Evolutionary conservation across 2,113 vertebrate species (phyloP), one percentile per base, ranked within the genome.

Genomic region (Cacatua alba): DNA sequence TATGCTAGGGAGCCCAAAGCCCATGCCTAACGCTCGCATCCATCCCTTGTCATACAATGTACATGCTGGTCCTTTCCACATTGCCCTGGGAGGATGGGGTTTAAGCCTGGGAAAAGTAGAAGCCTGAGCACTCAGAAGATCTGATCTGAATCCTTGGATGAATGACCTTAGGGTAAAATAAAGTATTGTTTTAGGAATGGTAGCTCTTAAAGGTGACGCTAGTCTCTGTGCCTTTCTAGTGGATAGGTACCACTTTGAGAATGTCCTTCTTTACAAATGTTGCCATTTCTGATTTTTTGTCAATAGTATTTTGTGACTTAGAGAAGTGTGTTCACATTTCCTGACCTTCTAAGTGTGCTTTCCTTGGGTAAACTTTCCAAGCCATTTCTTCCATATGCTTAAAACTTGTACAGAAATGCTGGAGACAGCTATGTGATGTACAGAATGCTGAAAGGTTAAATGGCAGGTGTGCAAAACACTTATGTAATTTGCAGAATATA

Each of bases 361-460:
- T 76, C 4, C 18, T 20, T 33, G 41, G 53, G 35, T 55, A 86
- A 69, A 75, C 5, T 63, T 69, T n/a, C 77, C 41, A 57, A 43
- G 41, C 6, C 20, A 25, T 63, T 76, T 43, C 59, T 49, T 43
- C 35, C 24, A n/a, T 15, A 49, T 37, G 62, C 49, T 76, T 49
- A 69, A 55, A 55, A 82, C 10, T 43, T 33, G 35, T 20, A 57
- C 53, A 75, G 90, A 37, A 21, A 55, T 28, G 41, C 35, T 69
- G 41, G 18, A 43, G 71, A 43, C 29, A 74, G 25, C n/a, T 41
- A 63, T 35, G 31, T 43, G 35, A 76, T 11, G 7, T 63, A 43
- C 23, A 55, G 53, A 75, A 24, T 55, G 35, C 25, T 86, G 90
- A 81, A 76, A 49, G 31, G 62, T 81, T 75, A 92, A 86, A 69